A percentile compares a stretch with the other conserved stretches of the same genome.
Evolutionary conservation across 2,113 vertebrate species (phyloP).

Genomic region (Tyrannus savana): DNA sequence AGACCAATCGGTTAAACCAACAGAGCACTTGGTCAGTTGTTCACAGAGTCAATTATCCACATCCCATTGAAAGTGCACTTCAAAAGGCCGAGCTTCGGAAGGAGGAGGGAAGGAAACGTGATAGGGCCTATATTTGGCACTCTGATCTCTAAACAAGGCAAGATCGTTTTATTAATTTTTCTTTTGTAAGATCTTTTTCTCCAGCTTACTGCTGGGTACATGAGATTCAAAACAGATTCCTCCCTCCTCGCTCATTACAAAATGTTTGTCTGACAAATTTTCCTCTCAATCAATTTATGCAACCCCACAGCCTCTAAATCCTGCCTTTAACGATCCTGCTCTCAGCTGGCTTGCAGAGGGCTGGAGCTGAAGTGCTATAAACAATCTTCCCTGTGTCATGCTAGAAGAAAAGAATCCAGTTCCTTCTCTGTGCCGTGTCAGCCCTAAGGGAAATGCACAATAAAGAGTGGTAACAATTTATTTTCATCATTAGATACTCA

Average conservation of each 20-base stretch:
- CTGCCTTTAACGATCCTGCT: constrained; percentile 5
- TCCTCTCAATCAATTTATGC: not conserved
- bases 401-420: not conserved
- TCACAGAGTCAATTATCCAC: constrained; percentile 54
- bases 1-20: constrained; percentile 35
- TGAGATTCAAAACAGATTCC: not conserved
- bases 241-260: not conserved
- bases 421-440: not conserved
- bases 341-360: not conserved
- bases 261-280: not conserved
- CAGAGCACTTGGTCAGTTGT: constrained; percentile 1
- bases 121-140: constrained; percentile 59
- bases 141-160: constrained; percentile 30
- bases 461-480: not conserved
- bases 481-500: constrained; percentile 17
- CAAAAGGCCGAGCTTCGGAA: constrained; percentile 44
- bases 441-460: constrained; percentile 14
- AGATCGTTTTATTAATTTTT: not conserved
- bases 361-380: constrained; percentile 22
- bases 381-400: not conserved
- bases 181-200: not conserved
- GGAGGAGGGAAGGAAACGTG: constrained; percentile 50
- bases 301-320: not conserved
- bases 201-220: not conserved
- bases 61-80: constrained; percentile 64